Conservation (phyloP, 53 echinoderm and acorn worm genomes). For the Henricia sp. region DNA sequence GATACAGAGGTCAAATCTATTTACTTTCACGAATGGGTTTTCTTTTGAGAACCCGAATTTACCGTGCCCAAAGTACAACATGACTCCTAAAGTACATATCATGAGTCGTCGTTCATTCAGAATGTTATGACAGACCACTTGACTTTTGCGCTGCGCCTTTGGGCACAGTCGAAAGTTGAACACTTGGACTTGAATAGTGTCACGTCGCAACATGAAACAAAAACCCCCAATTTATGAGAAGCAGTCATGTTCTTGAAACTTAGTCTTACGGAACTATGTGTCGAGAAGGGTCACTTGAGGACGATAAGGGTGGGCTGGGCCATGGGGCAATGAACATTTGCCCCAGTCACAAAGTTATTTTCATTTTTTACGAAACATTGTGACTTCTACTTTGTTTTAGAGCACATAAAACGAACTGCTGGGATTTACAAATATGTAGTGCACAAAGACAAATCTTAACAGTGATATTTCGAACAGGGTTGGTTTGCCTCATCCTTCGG, state of each 20-base stretch:
- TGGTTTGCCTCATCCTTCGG: too few relatives aligned
- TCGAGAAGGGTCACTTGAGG: neutral
- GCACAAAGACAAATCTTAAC: too few relatives aligned
- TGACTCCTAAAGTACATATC: too few relatives aligned
- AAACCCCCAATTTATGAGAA: neutral
- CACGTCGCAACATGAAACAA: neutral
- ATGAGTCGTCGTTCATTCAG: too few relatives aligned
- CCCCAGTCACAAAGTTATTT: neutral
- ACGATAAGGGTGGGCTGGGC: neutral
- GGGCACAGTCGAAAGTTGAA: neutral
- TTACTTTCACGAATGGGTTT: too few relatives aligned
- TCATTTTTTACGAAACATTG: neutral
- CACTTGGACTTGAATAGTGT: neutral
- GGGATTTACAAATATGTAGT: too few relatives aligned
- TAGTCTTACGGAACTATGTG: conserved; percentile 9
- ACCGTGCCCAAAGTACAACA: too few relatives aligned
- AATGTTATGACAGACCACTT: conserved; percentile 10
- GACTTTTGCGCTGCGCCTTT: neutral
- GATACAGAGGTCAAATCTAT: too few relatives aligned
- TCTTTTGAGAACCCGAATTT: too few relatives aligned
- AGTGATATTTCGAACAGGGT: too few relatives aligned
- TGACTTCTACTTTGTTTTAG: neutral
- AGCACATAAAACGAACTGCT: too few relatives aligned
- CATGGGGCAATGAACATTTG: neutral
- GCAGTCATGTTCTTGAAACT: neutral